Conservation (phyloP, 2,888 invertebrate species). For the Iphiclides podalirius region DNA sequence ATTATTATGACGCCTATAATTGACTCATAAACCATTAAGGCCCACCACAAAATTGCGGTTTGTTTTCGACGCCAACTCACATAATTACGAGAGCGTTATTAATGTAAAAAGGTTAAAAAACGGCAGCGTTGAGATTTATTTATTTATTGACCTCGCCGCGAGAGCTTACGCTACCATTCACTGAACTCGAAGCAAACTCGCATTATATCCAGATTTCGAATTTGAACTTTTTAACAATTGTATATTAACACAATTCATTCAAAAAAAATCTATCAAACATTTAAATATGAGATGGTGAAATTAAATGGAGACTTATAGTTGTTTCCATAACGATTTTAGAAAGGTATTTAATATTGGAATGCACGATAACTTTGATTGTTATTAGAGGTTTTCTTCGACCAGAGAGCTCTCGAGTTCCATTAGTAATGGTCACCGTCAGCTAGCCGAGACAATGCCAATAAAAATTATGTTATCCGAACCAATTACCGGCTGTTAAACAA, state of each 20-base stretch:
- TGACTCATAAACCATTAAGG: slow-evolving; percentile 68
- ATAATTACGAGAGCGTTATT: slow-evolving; percentile 65
- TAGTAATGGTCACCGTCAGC: slow-evolving; percentile 41
- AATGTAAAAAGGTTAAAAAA: slow-evolving; percentile 63
- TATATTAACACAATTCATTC: too few species aligned
- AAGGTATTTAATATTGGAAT: too few species aligned
- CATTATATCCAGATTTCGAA: too few species aligned
- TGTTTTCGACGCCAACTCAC: slow-evolving; percentile 70
- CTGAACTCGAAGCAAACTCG: slow-evolving; percentile 35
- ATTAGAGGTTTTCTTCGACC: too few species aligned
- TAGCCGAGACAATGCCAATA: slow-evolving; percentile 67
- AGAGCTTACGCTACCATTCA: slow-evolving; percentile 40
- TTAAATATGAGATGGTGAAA: too few species aligned
- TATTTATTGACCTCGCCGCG: slow-evolving; percentile 66
- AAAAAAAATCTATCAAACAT: too few species aligned
- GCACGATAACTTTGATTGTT: too few species aligned
- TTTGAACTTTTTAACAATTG: too few species aligned
- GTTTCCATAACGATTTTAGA: too few species aligned
- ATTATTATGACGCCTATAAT: slow-evolving; percentile 75
- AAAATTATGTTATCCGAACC: slow-evolving; percentile 68
- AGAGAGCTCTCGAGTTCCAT: slow-evolving; percentile 43
- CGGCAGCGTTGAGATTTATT: slow-evolving; percentile 66
- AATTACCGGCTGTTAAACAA: slow-evolving; percentile 69
- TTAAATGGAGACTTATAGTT: too few species aligned
- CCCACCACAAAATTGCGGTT: slow-evolving; percentile 67